Evolutionary conservation across 2,113 vertebrate genomes (phyloP).

Genomic region (Odobenus rosmarus): DNA sequence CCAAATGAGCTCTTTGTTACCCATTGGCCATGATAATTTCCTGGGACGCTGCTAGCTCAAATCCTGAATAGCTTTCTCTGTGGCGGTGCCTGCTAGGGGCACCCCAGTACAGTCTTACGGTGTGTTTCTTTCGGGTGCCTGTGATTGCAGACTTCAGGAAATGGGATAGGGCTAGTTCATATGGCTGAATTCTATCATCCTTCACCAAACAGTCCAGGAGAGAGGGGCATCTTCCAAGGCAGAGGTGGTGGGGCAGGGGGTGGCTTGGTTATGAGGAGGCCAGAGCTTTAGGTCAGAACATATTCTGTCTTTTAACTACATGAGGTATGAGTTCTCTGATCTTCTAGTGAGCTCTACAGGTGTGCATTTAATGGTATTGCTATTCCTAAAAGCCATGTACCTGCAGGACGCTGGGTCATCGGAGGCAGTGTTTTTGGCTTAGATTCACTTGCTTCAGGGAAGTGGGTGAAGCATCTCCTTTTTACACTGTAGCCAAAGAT

Average conservation of each 20-base stretch:
- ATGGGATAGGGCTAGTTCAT: not conserved
- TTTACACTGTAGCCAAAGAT: not conserved
- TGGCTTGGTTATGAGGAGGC: not conserved
- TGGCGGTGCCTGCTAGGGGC: not conserved
- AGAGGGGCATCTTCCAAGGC: not conserved
- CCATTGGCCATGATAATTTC: not conserved
- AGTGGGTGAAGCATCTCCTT: not conserved
- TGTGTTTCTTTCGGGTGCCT: not conserved
- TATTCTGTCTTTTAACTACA: not conserved
- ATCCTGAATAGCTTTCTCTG: not conserved
- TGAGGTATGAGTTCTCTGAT: not conserved
- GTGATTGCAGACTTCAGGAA: not conserved
- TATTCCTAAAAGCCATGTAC: not conserved
- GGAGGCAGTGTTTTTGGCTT: slow-evolving; percentile 9
- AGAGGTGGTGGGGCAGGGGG: not conserved
- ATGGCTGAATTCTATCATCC: not conserved
- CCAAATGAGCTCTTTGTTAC: slow-evolving; percentile 6
- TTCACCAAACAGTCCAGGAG: not conserved
- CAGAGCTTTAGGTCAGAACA: not conserved
- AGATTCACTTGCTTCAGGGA: not conserved
- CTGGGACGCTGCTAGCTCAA: not conserved
- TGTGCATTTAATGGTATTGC: not conserved
- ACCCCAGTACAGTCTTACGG: accelerated
- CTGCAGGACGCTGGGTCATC: not conserved
- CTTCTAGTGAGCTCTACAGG: not conserved